Base-by-base conservation (phyloP, 2,797 vertebrate genomes). In the Cyprinodon diabolis region DNA sequence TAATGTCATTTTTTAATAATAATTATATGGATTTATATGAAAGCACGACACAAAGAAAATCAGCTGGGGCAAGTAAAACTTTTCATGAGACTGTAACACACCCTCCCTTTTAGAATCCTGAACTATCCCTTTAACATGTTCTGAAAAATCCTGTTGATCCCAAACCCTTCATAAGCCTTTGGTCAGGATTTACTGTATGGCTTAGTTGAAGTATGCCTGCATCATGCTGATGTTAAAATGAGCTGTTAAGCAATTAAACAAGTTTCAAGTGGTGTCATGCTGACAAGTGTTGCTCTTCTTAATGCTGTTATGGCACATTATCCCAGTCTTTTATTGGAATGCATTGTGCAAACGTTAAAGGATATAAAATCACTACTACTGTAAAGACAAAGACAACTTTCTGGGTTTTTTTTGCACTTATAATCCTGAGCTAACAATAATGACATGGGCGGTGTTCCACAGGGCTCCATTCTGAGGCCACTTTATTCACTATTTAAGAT, bases 91-190 rank as follows among this genome's bases (percentile, higher is more conserved):
- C 10, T 40, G 11, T 40, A 21, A 62, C 58, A 62, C 58, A 60
- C 57, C 57, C 30, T 60, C 57, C 35, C 57, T 60, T 37, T 19
- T 10, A 60, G 19, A 37, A 14, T 60, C 57, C 17, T 40, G 35
- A 40, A 62, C 58, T 40, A 40, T 43, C 7, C 58, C 17, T 62
- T 21, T 62, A 37, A 69, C 67, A 40, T 78, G 63, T 77, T 87
- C 75, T 82, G 74, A 88, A 92, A 80, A 87, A 74, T 78, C 88
- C 80, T 79, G 87, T 86, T 91, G 86, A 94, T 92, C 88, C 88
- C 68, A 72, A 76, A 85, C 79, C 80, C 30, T 47, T 84, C 84
- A 87, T 83, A 91, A 90, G 86, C 81, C 67, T 37, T 4, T 1
- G 85, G 85, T 87, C 83, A 86, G 75, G 76, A 83, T 83, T 80